Conservation (phyloP, 30 jellyfish, hydroid and myxozoan genomes). For the Pelagia noctiluca region DNA sequence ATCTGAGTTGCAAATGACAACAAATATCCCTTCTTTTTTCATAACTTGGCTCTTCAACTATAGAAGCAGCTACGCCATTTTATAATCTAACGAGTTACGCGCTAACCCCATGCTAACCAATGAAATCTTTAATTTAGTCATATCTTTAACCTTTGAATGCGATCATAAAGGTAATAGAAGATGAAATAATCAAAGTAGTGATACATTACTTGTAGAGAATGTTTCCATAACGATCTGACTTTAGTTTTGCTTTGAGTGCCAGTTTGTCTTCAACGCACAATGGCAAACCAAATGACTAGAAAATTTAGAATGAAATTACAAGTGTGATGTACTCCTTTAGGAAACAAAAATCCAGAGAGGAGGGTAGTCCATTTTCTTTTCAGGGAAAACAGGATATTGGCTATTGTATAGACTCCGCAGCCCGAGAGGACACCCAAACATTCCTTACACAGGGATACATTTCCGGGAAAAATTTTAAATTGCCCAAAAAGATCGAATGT, state of each 20-base stretch:
- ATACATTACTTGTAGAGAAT: conserved; percentile 40
- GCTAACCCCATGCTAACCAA: no score
- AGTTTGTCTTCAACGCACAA: conserved; percentile 47
- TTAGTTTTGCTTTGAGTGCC: conserved; percentile 31
- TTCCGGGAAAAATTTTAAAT: no score
- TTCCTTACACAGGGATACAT: no score
- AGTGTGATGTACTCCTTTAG: neutral
- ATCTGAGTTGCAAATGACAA: no score
- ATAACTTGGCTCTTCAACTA: no score
- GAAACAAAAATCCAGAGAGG: neutral
- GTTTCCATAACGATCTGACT: conserved; percentile 57
- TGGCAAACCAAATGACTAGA: conserved; percentile 29
- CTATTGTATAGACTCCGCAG: no score
- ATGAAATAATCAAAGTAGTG: neutral
- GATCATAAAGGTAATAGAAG: neutral
- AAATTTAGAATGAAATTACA: neutral
- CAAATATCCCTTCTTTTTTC: no score
- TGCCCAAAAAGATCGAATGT: no score
- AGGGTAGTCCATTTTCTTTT: neutral
- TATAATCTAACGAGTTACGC: neutral
- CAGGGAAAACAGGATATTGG: neutral
- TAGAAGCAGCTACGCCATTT: neutral
- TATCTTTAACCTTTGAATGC: neutral
- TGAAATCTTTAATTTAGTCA: neutral
- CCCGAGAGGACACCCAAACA: no score